Conservation (phyloP, 2,797 vertebrate genomes). For the Typhlichthys subterraneus region DNA sequence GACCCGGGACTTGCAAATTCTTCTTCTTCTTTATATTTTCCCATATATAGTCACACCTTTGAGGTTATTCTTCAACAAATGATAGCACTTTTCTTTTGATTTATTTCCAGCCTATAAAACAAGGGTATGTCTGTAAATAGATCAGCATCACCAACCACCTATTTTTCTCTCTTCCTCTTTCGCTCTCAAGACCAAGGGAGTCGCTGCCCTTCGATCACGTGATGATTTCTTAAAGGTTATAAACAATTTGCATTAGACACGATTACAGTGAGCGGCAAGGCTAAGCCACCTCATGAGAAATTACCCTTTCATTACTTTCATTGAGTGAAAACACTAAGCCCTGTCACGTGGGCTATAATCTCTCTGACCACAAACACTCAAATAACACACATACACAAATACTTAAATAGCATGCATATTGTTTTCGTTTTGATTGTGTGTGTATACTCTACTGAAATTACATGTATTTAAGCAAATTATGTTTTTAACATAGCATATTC, state of each 20-base stretch:
- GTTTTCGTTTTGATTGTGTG: no score
- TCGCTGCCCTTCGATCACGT: slow-evolving; percentile 42
- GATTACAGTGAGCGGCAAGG: slow-evolving; percentile 63
- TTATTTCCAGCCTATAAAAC: background rate
- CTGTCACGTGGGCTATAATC: slow-evolving; percentile 56
- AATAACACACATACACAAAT: background rate
- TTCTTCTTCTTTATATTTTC: slow-evolving; percentile 1
- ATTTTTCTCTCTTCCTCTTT: slow-evolving; percentile 3
- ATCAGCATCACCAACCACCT: background rate
- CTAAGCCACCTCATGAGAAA: slow-evolving; percentile 68
- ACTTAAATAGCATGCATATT: no score
- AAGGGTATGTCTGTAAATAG: background rate
- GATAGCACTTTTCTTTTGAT: background rate
- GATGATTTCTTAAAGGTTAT: slow-evolving; percentile 59
- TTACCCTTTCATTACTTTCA: slow-evolving; percentile 49
- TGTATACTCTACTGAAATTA: no score
- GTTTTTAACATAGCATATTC: background rate
- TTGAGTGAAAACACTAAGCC: slow-evolving; percentile 42
- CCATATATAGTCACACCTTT: background rate
- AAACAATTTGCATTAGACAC: slow-evolving; percentile 68
- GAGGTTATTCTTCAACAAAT: background rate
- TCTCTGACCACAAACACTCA: slow-evolving; percentile 19
- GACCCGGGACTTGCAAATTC: slow-evolving; percentile 71
- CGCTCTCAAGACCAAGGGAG: slow-evolving; percentile 1
- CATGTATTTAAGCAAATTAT: no score